A percentile compares a stretch with the other conserved stretches of the same genome.
phyloP scores from a whole-genome alignment of 1,140 invertebrate genomes.

The Leptinotarsa lineolata region DNA sequence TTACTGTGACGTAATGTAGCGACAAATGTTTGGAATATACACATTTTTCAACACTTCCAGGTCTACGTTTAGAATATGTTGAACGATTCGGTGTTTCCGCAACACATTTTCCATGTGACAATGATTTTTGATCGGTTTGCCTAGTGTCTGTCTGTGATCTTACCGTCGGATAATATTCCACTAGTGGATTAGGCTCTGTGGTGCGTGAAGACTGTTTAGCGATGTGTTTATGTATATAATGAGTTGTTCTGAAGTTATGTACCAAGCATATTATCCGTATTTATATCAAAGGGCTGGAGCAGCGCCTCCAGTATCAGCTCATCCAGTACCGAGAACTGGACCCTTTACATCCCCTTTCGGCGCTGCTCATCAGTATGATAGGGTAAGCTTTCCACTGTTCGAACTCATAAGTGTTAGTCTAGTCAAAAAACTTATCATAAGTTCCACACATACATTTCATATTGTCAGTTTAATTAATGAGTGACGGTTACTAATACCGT shows the following conservation, averaged over 20 bases:
- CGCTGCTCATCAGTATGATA: constrained; percentile 60
- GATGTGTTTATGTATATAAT: constrained; percentile 55
- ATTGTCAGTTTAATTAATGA: too few relatives aligned
- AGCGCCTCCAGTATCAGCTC: constrained; percentile 54
- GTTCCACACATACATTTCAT: too few relatives aligned
- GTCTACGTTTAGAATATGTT: too few relatives aligned
- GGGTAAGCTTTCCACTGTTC: constrained; percentile 52
- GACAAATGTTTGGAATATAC: neutral
- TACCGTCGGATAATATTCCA: constrained; percentile 8
- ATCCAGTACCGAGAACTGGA: constrained; percentile 55
- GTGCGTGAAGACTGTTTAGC: constrained; percentile 34
- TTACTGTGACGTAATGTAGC: constrained; percentile 35
- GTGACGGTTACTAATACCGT: too few relatives aligned
- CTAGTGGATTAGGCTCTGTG: constrained; percentile 20
- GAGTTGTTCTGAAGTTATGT: constrained; percentile 65
- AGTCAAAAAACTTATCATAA: too few relatives aligned
- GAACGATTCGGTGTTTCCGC: constrained; percentile 1
- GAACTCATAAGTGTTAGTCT: too few relatives aligned
- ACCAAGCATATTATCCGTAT: constrained; percentile 64
- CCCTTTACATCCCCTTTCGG: constrained; percentile 54
- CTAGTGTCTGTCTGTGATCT: constrained; percentile 17
- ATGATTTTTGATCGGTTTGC: constrained; percentile 9
- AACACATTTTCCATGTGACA: constrained; percentile 11
- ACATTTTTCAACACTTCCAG: neutral
- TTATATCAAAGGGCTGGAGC: constrained; percentile 60